Evolutionary conservation across 1,140 invertebrate species (phyloP), one percentile per base, ranked within the genome.

Genomic region (Drosophila baimaii): DNA sequence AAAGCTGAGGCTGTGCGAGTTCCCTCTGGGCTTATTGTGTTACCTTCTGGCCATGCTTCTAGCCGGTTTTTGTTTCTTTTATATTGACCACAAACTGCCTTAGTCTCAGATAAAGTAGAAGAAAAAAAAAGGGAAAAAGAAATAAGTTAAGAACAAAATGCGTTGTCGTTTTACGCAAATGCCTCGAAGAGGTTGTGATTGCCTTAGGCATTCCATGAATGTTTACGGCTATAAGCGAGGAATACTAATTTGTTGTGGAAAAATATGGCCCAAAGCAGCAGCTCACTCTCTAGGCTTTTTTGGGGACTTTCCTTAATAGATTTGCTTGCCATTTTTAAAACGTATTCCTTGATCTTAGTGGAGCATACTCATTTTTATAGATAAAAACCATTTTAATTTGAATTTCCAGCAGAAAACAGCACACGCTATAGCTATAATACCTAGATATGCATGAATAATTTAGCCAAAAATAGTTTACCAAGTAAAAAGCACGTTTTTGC

Each of bases 11-110:
- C 72, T 84, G 71, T 46, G 75, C 65, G 61, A 58, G 37, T 63
- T 61, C 49, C 49, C 49, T 63, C 23, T 31, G 37, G 66, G 72
- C 72, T 79, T 77, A 88, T 83, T 83, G 76, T 79, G 76, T 79
- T 88, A 76, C 84, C 65, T 79, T 79, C 33, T 72, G 64, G 83
- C 83, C 77, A 83, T 79, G 72, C 71, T 72, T 83, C 77, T 73
- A 88, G 84, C 83, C 83, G 79, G 83, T 88, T 84, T 79, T 81
- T 72, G n/a, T 35, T 81, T 72, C n/a, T 35, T 71, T 65, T 27
- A 21, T 71, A 51, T 64, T 84, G 79, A 82, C 82, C 79, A 77
- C 83, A 85, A 68, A 51, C 64, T 47, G 61, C 17, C 51, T 52
- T 35, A 55, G 65, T 71, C 51, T 56, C 51, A 15, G 15, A 13